Conservation (phyloP, 2,888 invertebrate genomes). For the Alloscopus bannaensis region DNA sequence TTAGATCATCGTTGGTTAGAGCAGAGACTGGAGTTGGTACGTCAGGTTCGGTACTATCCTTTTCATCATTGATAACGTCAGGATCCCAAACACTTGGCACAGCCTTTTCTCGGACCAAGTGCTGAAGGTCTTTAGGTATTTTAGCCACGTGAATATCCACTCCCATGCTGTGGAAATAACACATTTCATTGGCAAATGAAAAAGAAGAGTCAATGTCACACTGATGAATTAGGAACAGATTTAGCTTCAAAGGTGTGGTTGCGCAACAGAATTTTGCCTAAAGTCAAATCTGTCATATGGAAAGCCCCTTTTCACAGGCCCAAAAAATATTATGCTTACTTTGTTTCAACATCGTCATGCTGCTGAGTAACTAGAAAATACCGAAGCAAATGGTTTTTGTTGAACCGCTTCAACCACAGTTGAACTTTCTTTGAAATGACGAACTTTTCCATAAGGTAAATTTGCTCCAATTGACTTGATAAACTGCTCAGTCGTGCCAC, state of each 20-base stretch:
- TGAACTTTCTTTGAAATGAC: slow-evolving; percentile 65
- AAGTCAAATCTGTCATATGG: no score
- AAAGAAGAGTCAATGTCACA: no score
- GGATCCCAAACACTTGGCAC: slow-evolving; percentile 10
- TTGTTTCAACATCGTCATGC: slow-evolving; percentile 23
- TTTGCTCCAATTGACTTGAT: slow-evolving; percentile 69
- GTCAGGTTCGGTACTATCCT: not conserved
- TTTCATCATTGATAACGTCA: not conserved
- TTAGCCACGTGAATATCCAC: slow-evolving; percentile 28
- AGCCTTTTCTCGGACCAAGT: slow-evolving; percentile 31
- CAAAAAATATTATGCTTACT: slow-evolving; percentile 13
- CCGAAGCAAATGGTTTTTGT: slow-evolving; percentile 34
- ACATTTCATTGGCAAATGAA: not conserved
- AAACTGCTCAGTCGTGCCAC: slow-evolving; percentile 63
- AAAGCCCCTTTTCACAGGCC: no score
- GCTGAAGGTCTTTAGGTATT: slow-evolving; percentile 37
- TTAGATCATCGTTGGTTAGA: slow-evolving; percentile 7
- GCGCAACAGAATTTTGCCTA: no score
- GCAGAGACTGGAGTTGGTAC: not conserved
- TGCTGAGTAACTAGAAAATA: slow-evolving; percentile 55
- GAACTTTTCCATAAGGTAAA: slow-evolving; percentile 69
- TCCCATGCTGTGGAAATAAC: slow-evolving; percentile 51
- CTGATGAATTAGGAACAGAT: no score
- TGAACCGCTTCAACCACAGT: slow-evolving; percentile 19
- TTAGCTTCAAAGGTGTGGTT: no score